phyloP scores from a whole-genome alignment of 1,140 invertebrate genomes.

The Ganaspis sp. region DNA sequence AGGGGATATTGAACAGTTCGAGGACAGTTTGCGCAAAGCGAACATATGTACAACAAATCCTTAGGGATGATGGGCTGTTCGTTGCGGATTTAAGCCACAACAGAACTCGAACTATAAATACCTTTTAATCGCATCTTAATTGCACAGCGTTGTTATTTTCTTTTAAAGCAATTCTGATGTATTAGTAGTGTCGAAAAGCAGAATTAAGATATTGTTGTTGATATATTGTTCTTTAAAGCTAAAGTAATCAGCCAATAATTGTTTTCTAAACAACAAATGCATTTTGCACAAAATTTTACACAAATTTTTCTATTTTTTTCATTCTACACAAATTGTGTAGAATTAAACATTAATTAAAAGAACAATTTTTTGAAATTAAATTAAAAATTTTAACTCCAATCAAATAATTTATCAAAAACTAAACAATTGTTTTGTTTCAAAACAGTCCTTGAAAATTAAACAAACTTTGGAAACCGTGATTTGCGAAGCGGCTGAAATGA shows the following conservation, averaged over 20 bases:
- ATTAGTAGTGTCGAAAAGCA: too few species aligned
- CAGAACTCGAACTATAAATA: not conserved
- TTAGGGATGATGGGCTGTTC: slow-evolving; percentile 69
- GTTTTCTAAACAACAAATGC: too few species aligned
- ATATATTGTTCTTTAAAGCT: too few species aligned
- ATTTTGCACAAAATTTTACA: too few species aligned
- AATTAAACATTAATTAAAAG: too few species aligned
- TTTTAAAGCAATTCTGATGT: not conserved
- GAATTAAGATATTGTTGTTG: too few species aligned
- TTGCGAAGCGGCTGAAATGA: not conserved
- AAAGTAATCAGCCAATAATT: too few species aligned
- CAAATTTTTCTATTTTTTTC: too few species aligned
- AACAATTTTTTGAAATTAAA: too few species aligned
- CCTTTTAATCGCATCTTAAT: not conserved
- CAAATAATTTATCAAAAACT: not conserved
- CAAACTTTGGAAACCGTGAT: slow-evolving; percentile 6
- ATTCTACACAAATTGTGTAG: too few species aligned
- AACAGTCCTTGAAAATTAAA: not conserved
- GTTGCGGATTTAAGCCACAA: slow-evolving; percentile 18
- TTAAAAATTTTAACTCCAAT: not conserved
- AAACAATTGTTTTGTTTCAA: not conserved
- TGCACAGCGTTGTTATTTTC: not conserved
- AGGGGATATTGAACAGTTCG: slow-evolving; percentile 69
- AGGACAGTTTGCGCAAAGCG: slow-evolving; percentile 70
- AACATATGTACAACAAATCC: slow-evolving; percentile 75